phyloP scores from a whole-genome alignment of 2,797 vertebrate genomes.

The Borostomias antarcticus region DNA sequence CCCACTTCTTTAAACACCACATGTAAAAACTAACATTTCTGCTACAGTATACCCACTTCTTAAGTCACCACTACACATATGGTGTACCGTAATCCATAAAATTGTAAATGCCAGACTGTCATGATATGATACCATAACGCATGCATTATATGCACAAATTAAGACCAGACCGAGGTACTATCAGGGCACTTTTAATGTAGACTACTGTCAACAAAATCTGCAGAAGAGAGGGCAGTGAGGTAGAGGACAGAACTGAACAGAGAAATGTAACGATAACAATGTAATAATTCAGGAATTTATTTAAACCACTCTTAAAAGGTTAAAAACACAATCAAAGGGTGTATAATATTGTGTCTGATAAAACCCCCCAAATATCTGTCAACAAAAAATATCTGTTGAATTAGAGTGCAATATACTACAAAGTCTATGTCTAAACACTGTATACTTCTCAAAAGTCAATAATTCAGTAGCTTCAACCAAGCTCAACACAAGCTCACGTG shows the following conservation, averaged over 20 bases:
- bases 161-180: not conserved
- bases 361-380: not conserved
- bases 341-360: not conserved
- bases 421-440: not conserved
- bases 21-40: too few relatives aligned
- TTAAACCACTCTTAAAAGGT: not conserved
- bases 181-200: not conserved
- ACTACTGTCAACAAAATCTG: not conserved
- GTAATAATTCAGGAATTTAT: not conserved
- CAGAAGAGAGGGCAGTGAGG: conserved; percentile 14
- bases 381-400: not conserved
- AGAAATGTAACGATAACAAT: not conserved
- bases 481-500: not conserved
- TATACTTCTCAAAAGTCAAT: not conserved
- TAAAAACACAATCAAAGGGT: not conserved
- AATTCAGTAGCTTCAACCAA: conserved; percentile 3
- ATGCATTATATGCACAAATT: too few relatives aligned
- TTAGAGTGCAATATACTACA: not conserved
- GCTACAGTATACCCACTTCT: too few relatives aligned
- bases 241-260: conserved; percentile 12
- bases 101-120: too few relatives aligned
- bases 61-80: too few relatives aligned
- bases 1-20: too few relatives aligned
- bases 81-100: too few relatives aligned
- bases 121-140: too few relatives aligned